Percentiles rank a stretch among this genome's conserved stretches.
These are phyloP conservation scores for Notolepis coatsorum DNA, from an alignment of 2,797 vertebrate species.

Conservation along the genomic window DNA sequence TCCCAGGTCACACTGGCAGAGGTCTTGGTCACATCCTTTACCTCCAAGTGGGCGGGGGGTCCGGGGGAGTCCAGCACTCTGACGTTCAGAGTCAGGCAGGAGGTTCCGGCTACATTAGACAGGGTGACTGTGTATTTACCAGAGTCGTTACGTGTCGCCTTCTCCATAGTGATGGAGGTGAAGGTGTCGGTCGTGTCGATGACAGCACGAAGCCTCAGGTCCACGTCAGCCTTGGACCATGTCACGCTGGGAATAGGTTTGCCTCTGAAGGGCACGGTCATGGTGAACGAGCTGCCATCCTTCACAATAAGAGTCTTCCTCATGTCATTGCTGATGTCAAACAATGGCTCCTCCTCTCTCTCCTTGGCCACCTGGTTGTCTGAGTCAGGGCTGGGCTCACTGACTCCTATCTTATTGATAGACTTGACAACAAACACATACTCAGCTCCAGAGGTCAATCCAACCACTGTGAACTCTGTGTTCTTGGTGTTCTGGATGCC, in stretches of 20 bases:
- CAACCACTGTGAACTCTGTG: slow-evolving; percentile 92
- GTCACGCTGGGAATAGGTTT: slow-evolving; percentile 92
- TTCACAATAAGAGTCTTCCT: slow-evolving; percentile 96
- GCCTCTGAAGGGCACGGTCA: slow-evolving; percentile 94
- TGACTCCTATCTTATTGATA: slow-evolving; percentile 93
- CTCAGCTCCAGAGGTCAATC: slow-evolving; percentile 89
- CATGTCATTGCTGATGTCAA: slow-evolving; percentile 98
- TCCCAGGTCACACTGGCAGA: slow-evolving; percentile 94
- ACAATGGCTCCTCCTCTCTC: slow-evolving; percentile 94
- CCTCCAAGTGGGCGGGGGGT: slow-evolving; percentile 83
- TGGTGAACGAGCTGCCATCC: slow-evolving; percentile 95
- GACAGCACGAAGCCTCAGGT: slow-evolving; percentile 91
- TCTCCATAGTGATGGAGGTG: slow-evolving; percentile 94
- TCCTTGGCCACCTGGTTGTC: slow-evolving; percentile 94
- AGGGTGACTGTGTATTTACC: slow-evolving; percentile 96
- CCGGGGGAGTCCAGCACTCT: slow-evolving; percentile 97
- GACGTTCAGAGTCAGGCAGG: slow-evolving; percentile 90
- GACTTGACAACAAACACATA: slow-evolving; percentile 95
- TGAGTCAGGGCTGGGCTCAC: slow-evolving; percentile 92
- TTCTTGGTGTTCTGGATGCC: slow-evolving; percentile 91
- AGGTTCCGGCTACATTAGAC: slow-evolving; percentile 90
- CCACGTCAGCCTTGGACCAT: slow-evolving; percentile 94
- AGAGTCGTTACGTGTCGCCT: slow-evolving; percentile 94
- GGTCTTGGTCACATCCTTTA: slow-evolving; percentile 93
- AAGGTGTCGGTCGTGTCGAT: slow-evolving; percentile 92